These are phyloP conservation scores for Abramis brama DNA, from an alignment of 2,113 vertebrate species.

Conservation along the genomic window DNA sequence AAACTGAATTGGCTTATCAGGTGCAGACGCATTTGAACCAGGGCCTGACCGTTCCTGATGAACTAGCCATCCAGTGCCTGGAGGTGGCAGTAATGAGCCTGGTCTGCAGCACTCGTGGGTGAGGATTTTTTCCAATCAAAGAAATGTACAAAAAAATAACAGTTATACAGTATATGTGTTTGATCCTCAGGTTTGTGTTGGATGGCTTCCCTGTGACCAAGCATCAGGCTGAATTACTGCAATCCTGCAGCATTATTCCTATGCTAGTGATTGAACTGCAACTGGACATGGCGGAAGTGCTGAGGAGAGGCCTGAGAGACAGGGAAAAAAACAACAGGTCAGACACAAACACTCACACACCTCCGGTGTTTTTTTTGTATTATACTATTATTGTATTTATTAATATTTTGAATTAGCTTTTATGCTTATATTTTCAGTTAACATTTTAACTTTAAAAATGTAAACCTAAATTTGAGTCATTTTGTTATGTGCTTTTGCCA, in stretches of 20 bases:
- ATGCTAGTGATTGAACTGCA: conserved; percentile 85
- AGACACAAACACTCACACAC: neutral
- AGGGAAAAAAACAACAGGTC: conserved; percentile 79
- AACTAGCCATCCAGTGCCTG: conserved; percentile 85
- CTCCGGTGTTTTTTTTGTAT: too few species aligned
- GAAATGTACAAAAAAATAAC: neutral
- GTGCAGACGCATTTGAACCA: conserved; percentile 79
- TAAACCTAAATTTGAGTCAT: too few species aligned
- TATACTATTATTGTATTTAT: too few species aligned
- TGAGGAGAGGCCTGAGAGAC: conserved; percentile 82
- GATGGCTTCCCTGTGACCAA: conserved; percentile 89
- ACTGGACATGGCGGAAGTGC: conserved; percentile 82
- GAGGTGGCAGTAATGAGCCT: conserved; percentile 82
- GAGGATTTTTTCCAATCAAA: conserved; percentile 25
- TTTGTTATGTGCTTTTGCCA: too few species aligned
- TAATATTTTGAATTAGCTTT: too few species aligned
- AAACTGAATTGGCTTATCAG: conserved; percentile 76
- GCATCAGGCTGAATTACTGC: conserved; percentile 81
- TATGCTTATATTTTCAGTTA: too few species aligned
- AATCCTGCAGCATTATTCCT: conserved; percentile 82
- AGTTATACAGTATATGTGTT: conserved; percentile 5
- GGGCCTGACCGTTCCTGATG: conserved; percentile 84
- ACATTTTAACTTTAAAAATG: too few species aligned
- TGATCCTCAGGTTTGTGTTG: conserved; percentile 81
- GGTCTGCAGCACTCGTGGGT: conserved; percentile 77